A percentile compares a stretch with the other conserved stretches of the same genome.
Evolutionary conservation across 2,113 vertebrate genomes (phyloP).

Genomic region (Equus quagga): DNA sequence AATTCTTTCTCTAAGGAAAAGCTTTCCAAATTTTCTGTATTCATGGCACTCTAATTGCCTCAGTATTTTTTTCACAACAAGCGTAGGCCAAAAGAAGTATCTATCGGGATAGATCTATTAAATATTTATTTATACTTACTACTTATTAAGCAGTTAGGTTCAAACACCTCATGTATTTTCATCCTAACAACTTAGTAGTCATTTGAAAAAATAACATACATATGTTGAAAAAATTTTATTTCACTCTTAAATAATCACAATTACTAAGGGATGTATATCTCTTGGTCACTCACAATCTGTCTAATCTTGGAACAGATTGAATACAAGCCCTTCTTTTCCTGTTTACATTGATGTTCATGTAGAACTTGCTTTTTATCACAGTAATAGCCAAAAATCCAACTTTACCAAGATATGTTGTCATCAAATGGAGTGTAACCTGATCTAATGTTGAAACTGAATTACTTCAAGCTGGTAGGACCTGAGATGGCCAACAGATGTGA

Average conservation of each 20-base stretch:
- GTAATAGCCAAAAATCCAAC: neutral
- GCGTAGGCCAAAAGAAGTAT: neutral
- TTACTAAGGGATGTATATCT: accelerated
- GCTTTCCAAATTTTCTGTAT: neutral
- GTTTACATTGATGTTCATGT: too few relatives aligned
- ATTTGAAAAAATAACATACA: neutral
- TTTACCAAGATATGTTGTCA: neutral
- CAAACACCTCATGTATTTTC: neutral
- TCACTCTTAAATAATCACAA: neutral
- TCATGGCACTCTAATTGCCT: neutral
- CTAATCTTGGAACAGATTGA: neutral
- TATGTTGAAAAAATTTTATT: neutral
- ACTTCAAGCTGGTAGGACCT: neutral
- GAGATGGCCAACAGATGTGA: neutral
- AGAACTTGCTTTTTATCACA: neutral
- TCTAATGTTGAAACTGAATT: neutral
- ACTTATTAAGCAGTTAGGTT: neutral
- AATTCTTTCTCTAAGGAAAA: neutral
- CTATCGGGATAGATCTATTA: neutral
- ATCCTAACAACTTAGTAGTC: neutral
- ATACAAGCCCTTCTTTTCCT: neutral
- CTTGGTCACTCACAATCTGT: neutral
- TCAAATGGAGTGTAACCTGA: neutral
- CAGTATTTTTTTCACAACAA: neutral
- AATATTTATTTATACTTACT: neutral